phyloP scores from a whole-genome alignment of 2,797 vertebrate genomes.

The Sebastes iracundus region DNA sequence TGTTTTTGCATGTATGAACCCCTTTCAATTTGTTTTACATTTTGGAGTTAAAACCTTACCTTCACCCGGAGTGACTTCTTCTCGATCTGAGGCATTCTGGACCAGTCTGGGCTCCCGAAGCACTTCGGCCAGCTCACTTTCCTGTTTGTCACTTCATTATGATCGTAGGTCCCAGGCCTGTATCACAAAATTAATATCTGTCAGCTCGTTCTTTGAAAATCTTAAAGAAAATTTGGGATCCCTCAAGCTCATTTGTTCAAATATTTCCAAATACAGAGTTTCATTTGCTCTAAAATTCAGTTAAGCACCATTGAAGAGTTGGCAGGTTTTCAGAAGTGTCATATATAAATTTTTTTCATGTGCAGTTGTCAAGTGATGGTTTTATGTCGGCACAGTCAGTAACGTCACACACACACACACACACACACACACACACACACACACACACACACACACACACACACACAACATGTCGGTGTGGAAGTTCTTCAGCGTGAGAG shows the following conservation, averaged over 20 bases:
- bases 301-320: background rate
- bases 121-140: constrained; percentile 89
- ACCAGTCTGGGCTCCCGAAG: constrained; percentile 91
- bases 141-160: constrained; percentile 29
- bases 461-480: no score
- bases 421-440: no score
- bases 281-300: no score
- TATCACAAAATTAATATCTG: background rate
- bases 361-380: no score
- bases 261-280: background rate
- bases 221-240: background rate
- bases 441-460: no score
- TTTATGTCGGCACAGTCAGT: no score
- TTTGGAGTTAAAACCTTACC: constrained; percentile 55
- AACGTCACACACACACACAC: no score
- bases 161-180: constrained; percentile 85
- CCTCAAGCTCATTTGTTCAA: background rate
- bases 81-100: constrained; percentile 71
- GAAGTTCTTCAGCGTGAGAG: no score
- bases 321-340: no score
- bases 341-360: no score
- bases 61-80: constrained; percentile 81
- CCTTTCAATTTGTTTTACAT: background rate
- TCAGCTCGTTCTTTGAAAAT: constrained; percentile 7
- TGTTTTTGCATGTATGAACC: background rate